Conservation (phyloP, 2,797 vertebrate species). For the Lagodon rhomboides region DNA sequence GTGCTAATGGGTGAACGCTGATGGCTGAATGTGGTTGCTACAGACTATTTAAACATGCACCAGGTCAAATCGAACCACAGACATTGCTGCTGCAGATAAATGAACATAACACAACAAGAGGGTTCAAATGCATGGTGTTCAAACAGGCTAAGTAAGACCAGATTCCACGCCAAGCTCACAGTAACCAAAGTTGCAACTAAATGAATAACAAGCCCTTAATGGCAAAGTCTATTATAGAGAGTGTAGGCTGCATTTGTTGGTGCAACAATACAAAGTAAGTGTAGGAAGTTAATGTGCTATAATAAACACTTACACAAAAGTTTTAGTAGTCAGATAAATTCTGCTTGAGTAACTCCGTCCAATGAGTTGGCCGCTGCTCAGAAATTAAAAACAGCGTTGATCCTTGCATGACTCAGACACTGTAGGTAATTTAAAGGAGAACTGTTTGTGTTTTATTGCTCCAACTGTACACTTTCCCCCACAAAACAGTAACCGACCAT, state of each 20-base stretch:
- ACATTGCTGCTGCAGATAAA: not conserved
- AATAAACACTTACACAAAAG: conserved; percentile 32
- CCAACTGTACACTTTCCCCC: conserved; percentile 16
- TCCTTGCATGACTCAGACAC: conserved; percentile 42
- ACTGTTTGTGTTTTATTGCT: conserved; percentile 30
- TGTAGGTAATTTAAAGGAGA: conserved; percentile 14
- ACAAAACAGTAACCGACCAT: not conserved
- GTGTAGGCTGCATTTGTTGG: not conserved
- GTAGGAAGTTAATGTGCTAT: conserved; percentile 12
- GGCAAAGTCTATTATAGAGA: not conserved
- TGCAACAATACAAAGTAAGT: conserved; percentile 18
- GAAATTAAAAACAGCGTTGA: conserved; percentile 29
- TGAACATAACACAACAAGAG: too few species aligned
- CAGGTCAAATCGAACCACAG: too few species aligned
- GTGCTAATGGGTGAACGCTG: too few species aligned
- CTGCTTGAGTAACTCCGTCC: conserved; percentile 31
- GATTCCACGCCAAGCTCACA: not conserved
- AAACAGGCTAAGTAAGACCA: not conserved
- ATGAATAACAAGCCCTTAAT: not conserved
- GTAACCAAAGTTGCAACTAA: not conserved
- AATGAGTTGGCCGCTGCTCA: conserved; percentile 32
- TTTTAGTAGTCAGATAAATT: conserved; percentile 35
- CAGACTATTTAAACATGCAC: too few species aligned
- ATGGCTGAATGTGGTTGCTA: too few species aligned
- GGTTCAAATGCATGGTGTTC: not conserved